Evolutionary conservation across 2,113 vertebrate species (phyloP).

Genomic region (Microcebus jonahi): DNA sequence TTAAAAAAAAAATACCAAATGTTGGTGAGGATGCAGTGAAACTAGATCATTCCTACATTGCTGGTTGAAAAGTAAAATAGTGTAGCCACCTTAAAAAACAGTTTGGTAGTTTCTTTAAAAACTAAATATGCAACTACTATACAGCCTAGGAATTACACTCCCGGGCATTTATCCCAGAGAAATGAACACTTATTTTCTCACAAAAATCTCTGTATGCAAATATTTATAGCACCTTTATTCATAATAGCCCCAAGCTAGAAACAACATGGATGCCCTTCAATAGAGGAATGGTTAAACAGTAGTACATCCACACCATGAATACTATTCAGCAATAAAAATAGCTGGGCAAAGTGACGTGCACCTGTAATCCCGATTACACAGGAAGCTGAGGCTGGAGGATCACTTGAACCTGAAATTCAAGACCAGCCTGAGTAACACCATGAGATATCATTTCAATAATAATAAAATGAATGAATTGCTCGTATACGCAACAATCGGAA

Average conservation of each 20-base stretch:
- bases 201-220: conserved; percentile 19
- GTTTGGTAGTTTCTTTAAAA: no score
- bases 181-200: not conserved
- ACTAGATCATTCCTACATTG: no score
- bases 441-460: no score
- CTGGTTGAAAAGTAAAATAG: no score
- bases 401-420: no score
- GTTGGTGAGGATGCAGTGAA: no score
- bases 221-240: conserved; percentile 46
- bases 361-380: no score
- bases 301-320: not conserved
- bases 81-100: no score
- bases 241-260: conserved; percentile 1
- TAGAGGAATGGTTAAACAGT: not conserved
- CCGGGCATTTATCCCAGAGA: not conserved
- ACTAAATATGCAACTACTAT: not conserved
- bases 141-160: not conserved
- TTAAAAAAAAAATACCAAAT: no score
- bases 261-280: not conserved
- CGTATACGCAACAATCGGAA: not conserved
- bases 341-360: no score
- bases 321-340: not conserved
- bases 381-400: no score
- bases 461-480: not conserved
- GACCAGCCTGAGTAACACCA: no score